A percentile compares a stretch with the other conserved stretches of the same genome.
phyloP scores from a whole-genome alignment of 1,140 invertebrate genomes.

The Microplitis demolitor region DNA sequence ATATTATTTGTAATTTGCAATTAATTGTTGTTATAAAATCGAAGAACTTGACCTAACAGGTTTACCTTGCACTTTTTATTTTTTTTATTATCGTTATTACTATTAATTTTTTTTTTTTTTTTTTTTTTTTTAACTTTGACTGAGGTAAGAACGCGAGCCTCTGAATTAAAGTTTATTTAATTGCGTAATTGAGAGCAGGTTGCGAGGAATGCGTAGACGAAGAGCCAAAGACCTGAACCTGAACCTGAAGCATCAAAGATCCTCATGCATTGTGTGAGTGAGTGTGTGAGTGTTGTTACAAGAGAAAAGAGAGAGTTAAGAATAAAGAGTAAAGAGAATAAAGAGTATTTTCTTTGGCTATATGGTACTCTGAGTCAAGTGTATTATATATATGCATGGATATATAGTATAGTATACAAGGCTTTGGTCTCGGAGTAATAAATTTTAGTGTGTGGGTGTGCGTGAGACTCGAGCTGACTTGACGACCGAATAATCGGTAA shows the following conservation, averaged over 20 bases:
- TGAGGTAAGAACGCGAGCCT: not conserved
- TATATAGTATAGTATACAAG: not conserved
- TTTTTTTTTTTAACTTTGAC: not conserved
- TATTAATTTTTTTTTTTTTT: not conserved
- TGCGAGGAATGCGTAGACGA: not conserved
- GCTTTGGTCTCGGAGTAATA: not conserved
- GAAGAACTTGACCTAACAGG: not conserved
- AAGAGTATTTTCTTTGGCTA: not conserved
- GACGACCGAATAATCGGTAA: constrained; percentile 23
- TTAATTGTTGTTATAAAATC: too few species aligned
- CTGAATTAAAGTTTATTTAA: constrained; percentile 3
- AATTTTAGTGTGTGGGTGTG: constrained; percentile 6
- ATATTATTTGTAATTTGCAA: too few species aligned
- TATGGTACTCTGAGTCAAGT: too few species aligned
- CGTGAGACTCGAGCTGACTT: constrained; percentile 2
- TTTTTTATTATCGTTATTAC: not conserved
- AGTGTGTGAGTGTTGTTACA: too few species aligned
- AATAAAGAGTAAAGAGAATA: not conserved
- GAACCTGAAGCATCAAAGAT: not conserved
- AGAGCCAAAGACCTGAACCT: not conserved
- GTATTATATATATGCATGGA: constrained; percentile 12
- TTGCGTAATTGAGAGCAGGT: constrained; percentile 9
- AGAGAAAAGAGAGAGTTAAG: too few species aligned
- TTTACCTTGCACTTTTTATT: not conserved
- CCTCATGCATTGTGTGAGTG: not conserved